Percentiles rank a stretch among this genome's conserved stretches.
Conservation (phyloP, 2,797 vertebrate genomes). For the Fistularia tabacaria region DNA sequence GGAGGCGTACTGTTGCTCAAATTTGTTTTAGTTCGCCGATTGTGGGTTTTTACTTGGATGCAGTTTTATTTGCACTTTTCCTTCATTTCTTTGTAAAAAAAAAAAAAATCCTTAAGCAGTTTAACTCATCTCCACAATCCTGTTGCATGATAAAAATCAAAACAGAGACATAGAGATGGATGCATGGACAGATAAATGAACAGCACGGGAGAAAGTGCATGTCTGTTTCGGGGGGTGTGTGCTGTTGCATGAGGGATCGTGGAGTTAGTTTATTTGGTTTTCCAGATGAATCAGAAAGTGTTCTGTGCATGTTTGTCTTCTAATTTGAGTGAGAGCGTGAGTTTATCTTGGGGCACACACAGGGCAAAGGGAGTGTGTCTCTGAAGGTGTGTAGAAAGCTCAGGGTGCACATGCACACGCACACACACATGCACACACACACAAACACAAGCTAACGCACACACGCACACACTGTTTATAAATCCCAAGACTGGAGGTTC, state of each 20-base stretch:
- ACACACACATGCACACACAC: conserved; percentile 16
- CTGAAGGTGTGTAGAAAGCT: conserved; percentile 49
- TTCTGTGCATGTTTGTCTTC: conserved; percentile 13
- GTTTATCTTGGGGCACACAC: conserved; percentile 35
- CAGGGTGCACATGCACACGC: conserved; percentile 7
- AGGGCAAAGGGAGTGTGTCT: conserved; percentile 48
- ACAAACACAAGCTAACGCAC: conserved; percentile 18
- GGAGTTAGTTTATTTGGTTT: conserved; percentile 55
- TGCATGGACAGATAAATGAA: conserved; percentile 21
- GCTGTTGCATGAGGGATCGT: conserved; percentile 6
- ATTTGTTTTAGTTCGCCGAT: no score
- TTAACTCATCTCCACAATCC: no score
- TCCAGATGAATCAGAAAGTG: conserved; percentile 40
- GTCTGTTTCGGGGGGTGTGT: conserved; percentile 1
- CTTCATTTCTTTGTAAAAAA: no score
- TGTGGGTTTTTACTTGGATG: no score
- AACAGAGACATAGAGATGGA: not conserved
- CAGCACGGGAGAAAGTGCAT: conserved; percentile 20
- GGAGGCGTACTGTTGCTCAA: no score
- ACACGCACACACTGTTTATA: conserved; percentile 46
- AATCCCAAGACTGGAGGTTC: conserved; percentile 42
- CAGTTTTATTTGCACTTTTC: no score
- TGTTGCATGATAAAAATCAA: conserved; percentile 8
- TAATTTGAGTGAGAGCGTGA: conserved; percentile 12
- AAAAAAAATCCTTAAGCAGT: no score